Evolutionary conservation across 2,888 invertebrate species (phyloP).

Genomic region (Rhodophaea formosa): DNA sequence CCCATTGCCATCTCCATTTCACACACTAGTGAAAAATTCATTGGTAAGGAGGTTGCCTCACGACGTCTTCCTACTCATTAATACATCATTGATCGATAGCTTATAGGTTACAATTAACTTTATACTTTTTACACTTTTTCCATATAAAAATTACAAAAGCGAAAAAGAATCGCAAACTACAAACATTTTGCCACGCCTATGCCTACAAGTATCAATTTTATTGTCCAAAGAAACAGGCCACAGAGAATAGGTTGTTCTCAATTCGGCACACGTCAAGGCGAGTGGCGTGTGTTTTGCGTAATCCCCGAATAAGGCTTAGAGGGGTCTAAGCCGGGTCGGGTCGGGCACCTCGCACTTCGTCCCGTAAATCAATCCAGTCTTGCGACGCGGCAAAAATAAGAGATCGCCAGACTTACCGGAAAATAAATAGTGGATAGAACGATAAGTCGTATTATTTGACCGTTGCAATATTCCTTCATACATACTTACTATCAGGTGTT

Average conservation of each 20-base stretch:
- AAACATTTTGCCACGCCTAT: not conserved
- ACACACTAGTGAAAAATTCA: too few relatives aligned
- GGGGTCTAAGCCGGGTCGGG: constrained; percentile 64
- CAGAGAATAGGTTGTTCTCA: constrained; percentile 40
- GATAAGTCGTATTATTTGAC: not conserved
- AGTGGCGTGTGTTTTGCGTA: constrained; percentile 69
- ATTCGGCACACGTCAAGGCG: constrained; percentile 63
- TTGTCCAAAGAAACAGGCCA: constrained; percentile 9
- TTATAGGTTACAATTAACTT: too few relatives aligned
- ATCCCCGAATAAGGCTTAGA: constrained; percentile 68
- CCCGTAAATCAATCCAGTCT: constrained; percentile 75
- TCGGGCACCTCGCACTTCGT: constrained; percentile 62
- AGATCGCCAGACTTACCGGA: constrained; percentile 37
- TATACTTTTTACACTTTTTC: too few relatives aligned
- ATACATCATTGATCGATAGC: too few relatives aligned
- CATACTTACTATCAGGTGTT: too few relatives aligned
- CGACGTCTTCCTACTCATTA: too few relatives aligned
- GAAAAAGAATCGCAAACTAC: not conserved
- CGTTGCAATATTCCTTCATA: too few relatives aligned
- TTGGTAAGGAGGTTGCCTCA: too few relatives aligned
- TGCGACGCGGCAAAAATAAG: constrained; percentile 69
- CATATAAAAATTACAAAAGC: too few relatives aligned
- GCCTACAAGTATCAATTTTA: not conserved
- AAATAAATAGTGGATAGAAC: not conserved
- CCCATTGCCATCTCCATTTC: too few relatives aligned